phyloP scores from a whole-genome alignment of 1,140 invertebrate genomes.

The Adoxophyes honmai region DNA sequence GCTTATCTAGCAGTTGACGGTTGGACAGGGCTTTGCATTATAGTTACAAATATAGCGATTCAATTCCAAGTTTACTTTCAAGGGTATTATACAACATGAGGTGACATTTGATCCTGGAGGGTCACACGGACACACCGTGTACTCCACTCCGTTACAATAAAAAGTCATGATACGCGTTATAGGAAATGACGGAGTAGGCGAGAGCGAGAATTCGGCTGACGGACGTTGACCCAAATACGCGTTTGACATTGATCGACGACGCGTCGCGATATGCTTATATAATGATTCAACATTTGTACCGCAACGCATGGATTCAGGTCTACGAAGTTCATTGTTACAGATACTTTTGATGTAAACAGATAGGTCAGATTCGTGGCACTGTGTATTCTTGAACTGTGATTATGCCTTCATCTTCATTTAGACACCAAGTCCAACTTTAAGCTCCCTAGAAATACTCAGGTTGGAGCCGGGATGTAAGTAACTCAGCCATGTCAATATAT shows the following conservation, averaged over 20 bases:
- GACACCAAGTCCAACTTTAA: too few species aligned
- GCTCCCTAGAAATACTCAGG: too few species aligned
- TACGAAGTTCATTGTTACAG: conserved; percentile 60
- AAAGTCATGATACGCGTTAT: conserved; percentile 49
- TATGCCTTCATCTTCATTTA: too few species aligned
- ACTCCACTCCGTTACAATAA: conserved; percentile 26
- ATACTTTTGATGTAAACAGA: conserved; percentile 49
- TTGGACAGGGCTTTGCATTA: too few species aligned
- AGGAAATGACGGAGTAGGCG: conserved; percentile 59
- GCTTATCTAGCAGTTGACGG: too few species aligned
- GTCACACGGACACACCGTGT: neutral
- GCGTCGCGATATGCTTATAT: conserved; percentile 61
- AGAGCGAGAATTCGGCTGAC: conserved; percentile 64
- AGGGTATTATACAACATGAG: too few species aligned
- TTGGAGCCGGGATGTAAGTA: too few species aligned
- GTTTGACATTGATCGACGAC: conserved; percentile 75
- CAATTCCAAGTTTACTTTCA: too few species aligned
- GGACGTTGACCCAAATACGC: conserved; percentile 74
- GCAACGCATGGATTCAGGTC: conserved; percentile 49
- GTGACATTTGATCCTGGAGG: too few species aligned
- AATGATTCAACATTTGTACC: conserved; percentile 48
- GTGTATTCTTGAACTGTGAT: too few species aligned
- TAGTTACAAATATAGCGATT: too few species aligned
- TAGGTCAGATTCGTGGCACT: conserved; percentile 17
- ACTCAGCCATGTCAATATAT: conserved; percentile 11